phyloP scores from a whole-genome alignment of 2,113 vertebrate genomes.

The Ochotona princeps region DNA sequence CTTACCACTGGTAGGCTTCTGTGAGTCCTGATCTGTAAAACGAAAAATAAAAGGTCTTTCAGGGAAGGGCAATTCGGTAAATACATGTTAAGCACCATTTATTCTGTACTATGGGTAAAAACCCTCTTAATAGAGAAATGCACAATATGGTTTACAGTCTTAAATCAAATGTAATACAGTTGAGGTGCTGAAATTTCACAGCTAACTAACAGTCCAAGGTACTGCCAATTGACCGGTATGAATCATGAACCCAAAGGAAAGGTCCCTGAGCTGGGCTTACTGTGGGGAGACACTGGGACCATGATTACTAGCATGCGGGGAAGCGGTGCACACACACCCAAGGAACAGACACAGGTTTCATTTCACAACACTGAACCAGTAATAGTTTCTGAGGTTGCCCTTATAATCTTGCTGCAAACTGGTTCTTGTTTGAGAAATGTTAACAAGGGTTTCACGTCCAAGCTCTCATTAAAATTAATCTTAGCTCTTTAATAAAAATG shows the following conservation, averaged over 20 bases:
- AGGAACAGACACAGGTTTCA: not conserved
- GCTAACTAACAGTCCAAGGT: not conserved
- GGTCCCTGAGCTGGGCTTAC: not conserved
- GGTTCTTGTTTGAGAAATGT: slow-evolving; percentile 27
- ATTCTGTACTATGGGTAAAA: not conserved
- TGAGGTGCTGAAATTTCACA: not conserved
- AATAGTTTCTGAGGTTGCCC: slow-evolving; percentile 10
- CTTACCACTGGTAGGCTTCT: slow-evolving; percentile 95
- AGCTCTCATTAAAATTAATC: slow-evolving; percentile 21
- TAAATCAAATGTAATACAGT: not conserved
- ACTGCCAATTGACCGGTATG: not conserved
- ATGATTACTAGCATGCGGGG: not conserved
- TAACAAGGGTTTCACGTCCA: slow-evolving; percentile 9
- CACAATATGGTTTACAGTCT: not conserved
- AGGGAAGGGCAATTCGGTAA: slow-evolving; percentile 37
- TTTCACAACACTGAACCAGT: not conserved
- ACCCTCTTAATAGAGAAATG: not conserved
- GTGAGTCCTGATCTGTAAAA: slow-evolving; percentile 90
- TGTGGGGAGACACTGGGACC: not conserved
- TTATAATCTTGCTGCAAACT: not conserved
- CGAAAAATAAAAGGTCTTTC: slow-evolving; percentile 64
- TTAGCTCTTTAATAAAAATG: not conserved
- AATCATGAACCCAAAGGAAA: not conserved
- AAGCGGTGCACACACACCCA: not conserved
- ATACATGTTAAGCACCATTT: not conserved